Conservation (phyloP, 1,140 invertebrate species). For the Hypothenemus hampei region DNA sequence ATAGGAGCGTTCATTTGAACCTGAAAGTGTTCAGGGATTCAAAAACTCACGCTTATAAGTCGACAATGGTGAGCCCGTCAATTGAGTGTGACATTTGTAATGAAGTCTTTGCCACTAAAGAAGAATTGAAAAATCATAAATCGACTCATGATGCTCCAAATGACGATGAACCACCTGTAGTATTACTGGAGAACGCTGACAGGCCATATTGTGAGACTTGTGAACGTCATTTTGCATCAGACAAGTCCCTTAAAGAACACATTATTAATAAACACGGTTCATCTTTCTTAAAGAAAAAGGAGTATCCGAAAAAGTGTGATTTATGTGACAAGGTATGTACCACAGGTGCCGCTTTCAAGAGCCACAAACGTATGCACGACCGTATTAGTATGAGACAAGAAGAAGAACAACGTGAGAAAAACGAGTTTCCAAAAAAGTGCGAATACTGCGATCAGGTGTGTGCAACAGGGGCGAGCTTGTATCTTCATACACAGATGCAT, state of each 20-base stretch:
- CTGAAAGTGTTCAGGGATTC: conserved; percentile 55
- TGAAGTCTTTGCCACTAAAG: conserved; percentile 30
- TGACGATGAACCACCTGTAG: background rate
- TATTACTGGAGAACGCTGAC: too few species aligned
- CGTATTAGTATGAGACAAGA: conserved; percentile 18
- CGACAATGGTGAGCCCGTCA: conserved; percentile 34
- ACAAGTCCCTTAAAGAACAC: conserved; percentile 13
- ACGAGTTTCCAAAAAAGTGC: conserved; percentile 36
- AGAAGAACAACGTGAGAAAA: conserved; percentile 1
- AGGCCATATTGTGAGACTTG: conserved; percentile 33
- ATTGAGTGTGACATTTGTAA: conserved; percentile 38
- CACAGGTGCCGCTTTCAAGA: conserved; percentile 30
- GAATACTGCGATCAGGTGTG: conserved; percentile 37
- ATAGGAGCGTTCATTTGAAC: conserved; percentile 60
- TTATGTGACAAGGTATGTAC: conserved; percentile 35
- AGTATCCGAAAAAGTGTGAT: conserved; percentile 35
- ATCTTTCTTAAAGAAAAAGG: conserved; percentile 6
- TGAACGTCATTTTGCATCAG: conserved; percentile 31
- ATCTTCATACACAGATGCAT: conserved; percentile 37
- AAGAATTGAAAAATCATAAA: conserved; percentile 35
- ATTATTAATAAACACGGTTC: conserved; percentile 7
- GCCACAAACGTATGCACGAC: conserved; percentile 36
- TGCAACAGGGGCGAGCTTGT: conserved; percentile 30
- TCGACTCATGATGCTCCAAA: too few species aligned
- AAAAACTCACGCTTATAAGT: conserved; percentile 37